phyloP scores from a whole-genome alignment of 2,888 invertebrate species.

The Leucania comma region DNA sequence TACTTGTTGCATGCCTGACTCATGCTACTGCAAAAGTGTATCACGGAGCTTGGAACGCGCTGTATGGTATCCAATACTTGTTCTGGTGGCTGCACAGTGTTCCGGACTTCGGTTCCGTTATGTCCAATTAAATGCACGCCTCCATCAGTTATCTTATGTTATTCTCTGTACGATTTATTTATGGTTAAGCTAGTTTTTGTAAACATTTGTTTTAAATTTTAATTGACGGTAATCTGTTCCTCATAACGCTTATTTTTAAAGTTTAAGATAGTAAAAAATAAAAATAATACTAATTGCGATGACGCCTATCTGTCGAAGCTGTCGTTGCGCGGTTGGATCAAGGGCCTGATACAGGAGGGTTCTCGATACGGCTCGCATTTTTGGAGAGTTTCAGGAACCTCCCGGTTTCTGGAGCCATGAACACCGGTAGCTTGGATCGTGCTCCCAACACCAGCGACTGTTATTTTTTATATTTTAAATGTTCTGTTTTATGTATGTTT shows the following conservation, averaged over 20 bases:
- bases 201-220: conserved; percentile 45
- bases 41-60: conserved; percentile 42
- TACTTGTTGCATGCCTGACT: conserved; percentile 37
- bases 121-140: conserved; percentile 72
- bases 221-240: conserved; percentile 25
- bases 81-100: conserved; percentile 73
- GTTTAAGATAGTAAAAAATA: not conserved
- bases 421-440: too few species aligned
- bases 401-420: too few species aligned
- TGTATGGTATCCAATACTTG: conserved; percentile 64
- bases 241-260: not conserved
- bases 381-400: too few species aligned
- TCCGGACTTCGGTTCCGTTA: conserved; percentile 78
- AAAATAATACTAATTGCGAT: too few species aligned
- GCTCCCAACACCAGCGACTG: too few species aligned
- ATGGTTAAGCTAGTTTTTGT: conserved; percentile 33
- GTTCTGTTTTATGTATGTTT: too few species aligned
- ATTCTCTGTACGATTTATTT: conserved; percentile 43
- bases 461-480: too few species aligned
- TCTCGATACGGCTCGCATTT: not conserved
- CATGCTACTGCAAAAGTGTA: conserved; percentile 51
- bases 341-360: too few species aligned
- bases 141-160: conserved; percentile 62
- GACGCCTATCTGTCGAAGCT: too few species aligned
- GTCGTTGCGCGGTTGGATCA: too few species aligned